These are phyloP conservation scores for Aptenodytes forsteri DNA, from an alignment of 2,113 vertebrate genomes.

Conservation along the genomic window DNA sequence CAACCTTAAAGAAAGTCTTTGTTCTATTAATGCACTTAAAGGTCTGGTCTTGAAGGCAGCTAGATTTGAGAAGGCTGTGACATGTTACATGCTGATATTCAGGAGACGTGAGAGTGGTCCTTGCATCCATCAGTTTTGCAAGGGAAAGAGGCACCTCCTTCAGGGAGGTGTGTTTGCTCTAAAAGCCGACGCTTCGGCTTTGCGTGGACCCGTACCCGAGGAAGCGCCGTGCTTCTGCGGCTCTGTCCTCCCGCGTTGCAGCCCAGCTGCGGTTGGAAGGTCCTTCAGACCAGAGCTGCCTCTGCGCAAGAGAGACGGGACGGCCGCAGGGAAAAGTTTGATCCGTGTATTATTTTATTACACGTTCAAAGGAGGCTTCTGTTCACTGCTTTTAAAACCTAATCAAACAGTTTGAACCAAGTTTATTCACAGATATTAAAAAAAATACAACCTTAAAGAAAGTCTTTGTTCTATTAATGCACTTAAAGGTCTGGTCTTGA, in stretches of 20 bases:
- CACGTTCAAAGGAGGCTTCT: too few species aligned
- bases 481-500: background rate
- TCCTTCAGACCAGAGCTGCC: background rate
- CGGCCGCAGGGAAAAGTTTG: background rate
- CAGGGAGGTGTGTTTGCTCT: background rate
- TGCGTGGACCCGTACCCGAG: accelerated
- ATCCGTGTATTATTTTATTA: too few species aligned
- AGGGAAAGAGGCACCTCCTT: background rate
- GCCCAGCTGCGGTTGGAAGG: accelerated
- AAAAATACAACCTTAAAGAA: background rate
- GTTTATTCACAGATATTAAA: background rate
- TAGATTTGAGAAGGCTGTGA: background rate
- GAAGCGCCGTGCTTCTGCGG: accelerated
- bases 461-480: background rate
- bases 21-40: background rate
- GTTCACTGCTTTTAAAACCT: too few species aligned
- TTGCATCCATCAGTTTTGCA: background rate
- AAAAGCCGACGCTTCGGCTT: accelerated
- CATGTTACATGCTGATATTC: accelerated
- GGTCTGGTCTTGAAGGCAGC: background rate
- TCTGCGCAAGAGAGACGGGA: background rate
- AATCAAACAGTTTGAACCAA: too few species aligned
- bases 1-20: background rate
- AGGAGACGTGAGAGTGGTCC: background rate
- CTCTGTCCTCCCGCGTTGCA: accelerated